phyloP scores from a whole-genome alignment of 2,888 invertebrate species.

The Cephonodes hylas region DNA sequence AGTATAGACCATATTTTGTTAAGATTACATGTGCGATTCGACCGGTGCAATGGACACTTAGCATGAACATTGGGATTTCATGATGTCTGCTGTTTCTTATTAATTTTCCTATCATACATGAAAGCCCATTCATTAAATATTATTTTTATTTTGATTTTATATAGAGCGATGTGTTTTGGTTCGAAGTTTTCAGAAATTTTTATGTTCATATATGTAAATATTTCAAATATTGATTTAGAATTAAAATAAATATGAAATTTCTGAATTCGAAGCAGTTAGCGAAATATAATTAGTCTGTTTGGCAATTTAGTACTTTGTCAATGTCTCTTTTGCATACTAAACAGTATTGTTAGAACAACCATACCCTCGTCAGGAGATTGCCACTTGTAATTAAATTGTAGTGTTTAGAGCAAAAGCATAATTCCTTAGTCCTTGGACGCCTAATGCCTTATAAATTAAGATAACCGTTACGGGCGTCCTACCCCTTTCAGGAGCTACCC shows the following conservation, averaged over 20 bases:
- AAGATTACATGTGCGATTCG: neutral
- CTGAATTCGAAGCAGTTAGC: too few species aligned
- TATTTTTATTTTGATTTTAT: conserved; percentile 19
- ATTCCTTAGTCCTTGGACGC: too few species aligned
- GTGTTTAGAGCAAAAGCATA: neutral
- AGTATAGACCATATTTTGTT: neutral
- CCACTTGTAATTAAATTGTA: neutral
- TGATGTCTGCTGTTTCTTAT: conserved; percentile 28
- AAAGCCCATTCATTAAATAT: conserved; percentile 37
- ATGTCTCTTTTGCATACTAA: neutral
- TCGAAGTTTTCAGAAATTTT: neutral
- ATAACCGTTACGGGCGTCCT: conserved; percentile 17
- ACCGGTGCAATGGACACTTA: neutral
- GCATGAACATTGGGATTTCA: conserved; percentile 38
- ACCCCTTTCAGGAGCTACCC: conserved; percentile 5
- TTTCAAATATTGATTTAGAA: too few species aligned
- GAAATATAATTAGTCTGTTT: too few species aligned
- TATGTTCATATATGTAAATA: neutral
- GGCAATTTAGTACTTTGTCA: neutral
- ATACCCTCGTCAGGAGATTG: neutral
- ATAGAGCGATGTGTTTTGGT: conserved; percentile 42
- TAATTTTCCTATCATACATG: conserved; percentile 29
- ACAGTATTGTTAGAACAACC: neutral
- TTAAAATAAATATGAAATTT: too few species aligned
- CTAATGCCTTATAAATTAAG: conserved; percentile 6